A percentile compares a stretch with the other conserved stretches of the same genome.
Evolutionary conservation across 1,140 invertebrate species (phyloP).

Genomic region (Lucilia sericata): DNA sequence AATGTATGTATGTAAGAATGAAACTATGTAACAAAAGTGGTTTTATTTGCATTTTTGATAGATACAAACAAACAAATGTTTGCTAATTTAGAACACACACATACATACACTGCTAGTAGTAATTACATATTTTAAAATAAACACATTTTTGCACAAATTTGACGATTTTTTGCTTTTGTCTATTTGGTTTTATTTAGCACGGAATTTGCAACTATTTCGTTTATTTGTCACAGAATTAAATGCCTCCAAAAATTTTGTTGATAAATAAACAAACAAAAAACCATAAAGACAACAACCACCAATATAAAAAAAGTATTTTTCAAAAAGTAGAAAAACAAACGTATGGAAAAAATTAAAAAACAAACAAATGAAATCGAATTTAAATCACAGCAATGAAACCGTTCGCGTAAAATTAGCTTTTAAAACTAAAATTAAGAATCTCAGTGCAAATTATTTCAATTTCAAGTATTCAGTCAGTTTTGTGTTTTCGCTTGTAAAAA

Average conservation of each 20-base stretch:
- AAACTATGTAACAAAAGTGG: not conserved
- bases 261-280: not conserved
- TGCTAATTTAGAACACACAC: not conserved
- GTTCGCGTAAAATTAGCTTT: constrained; percentile 31
- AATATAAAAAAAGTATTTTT: not conserved
- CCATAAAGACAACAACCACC: not conserved
- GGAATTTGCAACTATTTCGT: not conserved
- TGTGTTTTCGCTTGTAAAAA: not conserved
- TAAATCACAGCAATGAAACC: constrained; percentile 37
- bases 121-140: not conserved
- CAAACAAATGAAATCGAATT: not conserved
- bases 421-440: constrained; percentile 3
- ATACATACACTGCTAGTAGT: not conserved
- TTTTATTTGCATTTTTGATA: not conserved
- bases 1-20: too few relatives aligned
- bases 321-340: not conserved
- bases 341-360: not conserved
- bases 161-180: not conserved
- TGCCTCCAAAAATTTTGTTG: not conserved
- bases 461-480: not conserved
- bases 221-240: not conserved
- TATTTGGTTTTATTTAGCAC: not conserved
- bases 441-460: not conserved
- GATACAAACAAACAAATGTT: not conserved
- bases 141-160: not conserved